Percentiles rank a stretch among this genome's conserved stretches.
These are phyloP conservation scores for Cantharis lateralis DNA, from an alignment of 2,888 invertebrate genomes.

Conservation along the genomic window DNA sequence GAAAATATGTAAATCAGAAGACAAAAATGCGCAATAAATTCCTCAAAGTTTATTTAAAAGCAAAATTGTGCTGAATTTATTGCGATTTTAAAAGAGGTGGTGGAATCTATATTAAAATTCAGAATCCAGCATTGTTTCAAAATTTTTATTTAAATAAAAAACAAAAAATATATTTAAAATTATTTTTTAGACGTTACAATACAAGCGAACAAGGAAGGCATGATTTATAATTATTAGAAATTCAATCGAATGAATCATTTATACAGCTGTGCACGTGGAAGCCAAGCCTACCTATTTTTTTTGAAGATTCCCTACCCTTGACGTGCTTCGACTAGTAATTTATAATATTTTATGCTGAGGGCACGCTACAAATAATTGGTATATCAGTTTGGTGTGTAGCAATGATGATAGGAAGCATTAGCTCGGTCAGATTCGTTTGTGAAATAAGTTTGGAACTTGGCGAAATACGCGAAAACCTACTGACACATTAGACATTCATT, in stretches of 20 bases:
- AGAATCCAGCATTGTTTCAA: background rate
- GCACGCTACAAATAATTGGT: background rate
- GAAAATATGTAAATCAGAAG: background rate
- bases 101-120: too few relatives aligned
- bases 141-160: background rate
- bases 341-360: conserved; percentile 3
- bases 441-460: too few relatives aligned
- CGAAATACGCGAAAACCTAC: too few relatives aligned
- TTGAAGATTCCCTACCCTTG: conserved; percentile 32
- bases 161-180: background rate
- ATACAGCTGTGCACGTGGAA: conserved; percentile 37
- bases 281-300: conserved; percentile 40
- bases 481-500: too few relatives aligned
- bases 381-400: background rate
- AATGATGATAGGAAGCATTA: too few relatives aligned
- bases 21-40: background rate
- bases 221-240: background rate
- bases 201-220: background rate
- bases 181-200: background rate
- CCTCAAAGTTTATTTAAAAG: background rate
- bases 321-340: conserved; percentile 37
- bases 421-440: too few relatives aligned
- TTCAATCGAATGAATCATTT: conserved; percentile 32
- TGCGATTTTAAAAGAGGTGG: too few relatives aligned
- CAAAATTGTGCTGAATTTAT: background rate